Conservation (phyloP, 1,140 invertebrate genomes). For the Metopolophium dirhodum region DNA sequence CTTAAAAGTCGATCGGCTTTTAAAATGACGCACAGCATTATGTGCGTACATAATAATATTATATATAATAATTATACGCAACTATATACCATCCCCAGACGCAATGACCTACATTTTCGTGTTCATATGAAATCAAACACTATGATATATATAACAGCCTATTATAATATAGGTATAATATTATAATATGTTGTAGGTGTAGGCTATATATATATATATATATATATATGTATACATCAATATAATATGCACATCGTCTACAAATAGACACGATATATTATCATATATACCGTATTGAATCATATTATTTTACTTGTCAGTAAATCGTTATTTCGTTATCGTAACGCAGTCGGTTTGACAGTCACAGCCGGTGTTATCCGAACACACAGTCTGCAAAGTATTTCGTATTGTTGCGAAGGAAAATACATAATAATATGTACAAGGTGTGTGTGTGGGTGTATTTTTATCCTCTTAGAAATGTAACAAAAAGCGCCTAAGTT, state of each 20-base stretch:
- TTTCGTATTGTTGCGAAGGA: background rate
- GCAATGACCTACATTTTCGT: background rate
- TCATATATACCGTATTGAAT: background rate
- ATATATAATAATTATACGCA: background rate
- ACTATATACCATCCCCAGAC: background rate
- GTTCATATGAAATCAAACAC: background rate
- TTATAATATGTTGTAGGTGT: background rate
- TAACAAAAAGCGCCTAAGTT: background rate
- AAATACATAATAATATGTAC: background rate
- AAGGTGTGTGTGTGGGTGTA: background rate
- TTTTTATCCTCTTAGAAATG: background rate
- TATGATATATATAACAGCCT: background rate
- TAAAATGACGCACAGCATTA: background rate
- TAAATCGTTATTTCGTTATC: conserved; percentile 17
- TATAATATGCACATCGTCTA: background rate
- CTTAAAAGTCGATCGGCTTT: background rate
- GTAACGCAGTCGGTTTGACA: background rate
- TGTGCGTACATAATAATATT: background rate
- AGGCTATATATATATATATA: background rate
- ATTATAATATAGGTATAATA: background rate
- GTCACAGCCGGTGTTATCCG: background rate
- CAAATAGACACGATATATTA: background rate
- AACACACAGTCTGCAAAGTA: background rate
- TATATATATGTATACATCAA: too few relatives aligned
- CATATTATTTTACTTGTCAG: conserved; percentile 16